Percentiles rank a stretch among this genome's conserved stretches.
Conservation (phyloP, 2,888 invertebrate species). For the Ophion ventricosus region DNA sequence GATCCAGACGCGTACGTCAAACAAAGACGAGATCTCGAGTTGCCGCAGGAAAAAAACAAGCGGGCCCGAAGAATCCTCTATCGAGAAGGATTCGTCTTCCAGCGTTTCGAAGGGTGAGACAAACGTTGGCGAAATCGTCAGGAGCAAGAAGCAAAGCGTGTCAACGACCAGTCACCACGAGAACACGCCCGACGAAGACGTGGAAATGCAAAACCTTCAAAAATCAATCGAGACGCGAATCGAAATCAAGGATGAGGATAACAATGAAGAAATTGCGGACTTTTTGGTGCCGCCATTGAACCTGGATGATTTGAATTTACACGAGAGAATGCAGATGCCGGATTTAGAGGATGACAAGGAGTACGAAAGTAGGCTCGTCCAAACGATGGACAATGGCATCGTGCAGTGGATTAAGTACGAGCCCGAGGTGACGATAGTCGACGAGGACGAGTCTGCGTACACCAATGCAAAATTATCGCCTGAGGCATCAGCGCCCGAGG, state of each 20-base stretch:
- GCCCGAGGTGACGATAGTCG: slow-evolving; percentile 43
- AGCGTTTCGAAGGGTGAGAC: background rate
- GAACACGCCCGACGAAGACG: background rate
- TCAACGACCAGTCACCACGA: background rate
- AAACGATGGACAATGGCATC: background rate
- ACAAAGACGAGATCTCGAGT: no score
- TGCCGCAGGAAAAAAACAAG: no score
- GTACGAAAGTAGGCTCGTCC: background rate
- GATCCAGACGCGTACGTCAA: background rate
- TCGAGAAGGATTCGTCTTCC: background rate
- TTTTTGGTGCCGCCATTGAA: slow-evolving; percentile 13
- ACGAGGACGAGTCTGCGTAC: slow-evolving; percentile 38
- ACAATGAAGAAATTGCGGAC: background rate
- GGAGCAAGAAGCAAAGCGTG: background rate
- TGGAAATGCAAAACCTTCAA: background rate
- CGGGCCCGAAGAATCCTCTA: no score
- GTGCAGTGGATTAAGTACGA: slow-evolving; percentile 53
- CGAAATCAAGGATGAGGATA: background rate
- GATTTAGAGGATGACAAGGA: background rate
- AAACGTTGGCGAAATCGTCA: background rate
- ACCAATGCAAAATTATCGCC: background rate
- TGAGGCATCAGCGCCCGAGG: background rate
- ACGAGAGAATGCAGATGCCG: slow-evolving; percentile 12
- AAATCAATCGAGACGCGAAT: background rate
- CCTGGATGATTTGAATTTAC: slow-evolving; percentile 29